phyloP scores from a whole-genome alignment of 2,113 vertebrate species.

The Deroptyus accipitrinus region DNA sequence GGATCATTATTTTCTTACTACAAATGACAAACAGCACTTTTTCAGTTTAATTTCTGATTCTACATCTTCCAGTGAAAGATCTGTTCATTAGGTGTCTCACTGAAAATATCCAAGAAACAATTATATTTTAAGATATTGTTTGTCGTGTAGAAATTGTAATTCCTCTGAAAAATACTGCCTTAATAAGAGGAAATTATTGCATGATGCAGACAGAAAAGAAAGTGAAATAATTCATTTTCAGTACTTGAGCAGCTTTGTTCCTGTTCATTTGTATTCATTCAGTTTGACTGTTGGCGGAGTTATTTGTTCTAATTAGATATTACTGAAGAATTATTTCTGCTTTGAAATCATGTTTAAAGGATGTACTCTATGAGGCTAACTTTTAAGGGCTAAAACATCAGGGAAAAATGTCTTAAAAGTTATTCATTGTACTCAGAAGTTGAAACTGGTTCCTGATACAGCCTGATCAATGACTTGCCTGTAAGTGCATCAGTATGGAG shows the following conservation, averaged over 20 bases:
- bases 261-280: background rate
- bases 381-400: background rate
- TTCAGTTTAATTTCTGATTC: background rate
- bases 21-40: background rate
- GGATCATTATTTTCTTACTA: background rate
- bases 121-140: background rate
- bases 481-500: background rate
- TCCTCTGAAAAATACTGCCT: background rate
- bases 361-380: background rate
- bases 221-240: background rate
- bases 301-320: background rate
- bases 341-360: conserved; percentile 1
- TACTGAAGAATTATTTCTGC: background rate
- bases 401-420: background rate
- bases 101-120: background rate
- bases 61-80: background rate
- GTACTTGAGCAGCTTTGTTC: background rate
- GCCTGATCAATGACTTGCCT: background rate
- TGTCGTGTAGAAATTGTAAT: background rate
- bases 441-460: background rate
- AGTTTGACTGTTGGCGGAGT: background rate
- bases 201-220: background rate
- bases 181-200: background rate
- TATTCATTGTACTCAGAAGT: background rate
- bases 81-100: background rate